Evolutionary conservation across 2,113 vertebrate species (phyloP).

Genomic region (Orcinus orca): DNA sequence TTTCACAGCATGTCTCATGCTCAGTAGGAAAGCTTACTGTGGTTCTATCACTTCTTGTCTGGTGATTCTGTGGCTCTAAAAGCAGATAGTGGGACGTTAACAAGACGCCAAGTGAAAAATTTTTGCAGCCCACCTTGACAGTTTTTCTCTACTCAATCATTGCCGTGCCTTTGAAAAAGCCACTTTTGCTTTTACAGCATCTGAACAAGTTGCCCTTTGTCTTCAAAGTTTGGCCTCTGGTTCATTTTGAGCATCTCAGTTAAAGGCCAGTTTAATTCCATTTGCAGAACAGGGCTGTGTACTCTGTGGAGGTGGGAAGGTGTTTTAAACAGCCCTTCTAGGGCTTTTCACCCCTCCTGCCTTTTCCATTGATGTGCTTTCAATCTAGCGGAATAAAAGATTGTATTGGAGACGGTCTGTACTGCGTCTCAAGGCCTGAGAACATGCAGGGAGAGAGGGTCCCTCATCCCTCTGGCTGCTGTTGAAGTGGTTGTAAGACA

Average conservation of each 20-base stretch:
- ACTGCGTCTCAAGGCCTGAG: background rate
- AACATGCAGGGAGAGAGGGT: background rate
- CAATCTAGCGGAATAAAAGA: background rate
- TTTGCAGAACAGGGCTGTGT: background rate
- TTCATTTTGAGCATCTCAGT: background rate
- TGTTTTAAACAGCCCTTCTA: background rate
- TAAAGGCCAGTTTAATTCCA: background rate
- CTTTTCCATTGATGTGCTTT: constrained; percentile 39
- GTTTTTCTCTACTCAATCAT: background rate
- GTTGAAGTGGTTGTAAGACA: background rate
- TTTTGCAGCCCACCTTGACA: background rate
- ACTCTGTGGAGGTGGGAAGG: background rate
- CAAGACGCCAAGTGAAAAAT: background rate
- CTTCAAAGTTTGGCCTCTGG: background rate
- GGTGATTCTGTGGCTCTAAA: background rate
- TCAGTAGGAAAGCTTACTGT: background rate
- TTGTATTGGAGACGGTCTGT: background rate
- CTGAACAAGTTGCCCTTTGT: background rate
- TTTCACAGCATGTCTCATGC: background rate
- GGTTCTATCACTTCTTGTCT: background rate
- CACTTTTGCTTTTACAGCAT: background rate
- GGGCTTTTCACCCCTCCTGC: background rate
- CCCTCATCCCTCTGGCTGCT: background rate
- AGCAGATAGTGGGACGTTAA: background rate
- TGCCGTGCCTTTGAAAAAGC: background rate